Conservation (phyloP, 2,113 vertebrate species). For the Apodemus sylvaticus region DNA sequence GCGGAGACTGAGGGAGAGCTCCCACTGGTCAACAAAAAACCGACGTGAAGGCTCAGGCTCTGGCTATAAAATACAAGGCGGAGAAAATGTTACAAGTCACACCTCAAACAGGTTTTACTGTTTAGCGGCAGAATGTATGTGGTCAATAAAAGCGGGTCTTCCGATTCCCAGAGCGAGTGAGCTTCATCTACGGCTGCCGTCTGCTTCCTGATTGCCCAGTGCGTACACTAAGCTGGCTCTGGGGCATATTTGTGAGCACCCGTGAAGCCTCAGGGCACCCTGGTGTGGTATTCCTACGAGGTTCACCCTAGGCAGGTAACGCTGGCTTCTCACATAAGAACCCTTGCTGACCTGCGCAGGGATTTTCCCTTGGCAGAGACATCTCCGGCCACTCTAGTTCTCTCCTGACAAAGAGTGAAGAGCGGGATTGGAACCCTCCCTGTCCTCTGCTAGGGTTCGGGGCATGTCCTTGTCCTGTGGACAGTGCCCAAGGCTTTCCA, state of each 20-base stretch:
- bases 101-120: background rate
- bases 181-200: background rate
- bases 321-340: background rate
- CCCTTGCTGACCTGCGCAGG: background rate
- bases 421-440: background rate
- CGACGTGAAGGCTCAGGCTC: slow-evolving; percentile 90
- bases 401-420: background rate
- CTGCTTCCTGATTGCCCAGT: background rate
- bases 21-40: slow-evolving; percentile 94
- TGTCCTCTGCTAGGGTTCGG: background rate
- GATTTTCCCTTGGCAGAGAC: background rate
- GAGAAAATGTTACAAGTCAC: slow-evolving; percentile 50
- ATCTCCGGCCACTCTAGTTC: background rate
- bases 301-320: too few relatives aligned
- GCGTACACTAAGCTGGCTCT: background rate
- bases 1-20: slow-evolving; percentile 87
- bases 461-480: background rate
- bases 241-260: background rate
- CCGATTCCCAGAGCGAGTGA: background rate
- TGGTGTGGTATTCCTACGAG: background rate
- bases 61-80: slow-evolving; percentile 86
- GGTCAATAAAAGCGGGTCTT: background rate
- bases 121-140: background rate
- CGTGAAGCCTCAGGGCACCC: background rate
- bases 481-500: background rate